Base-by-base conservation (phyloP, 2,888 invertebrate species). In the Iselma pallidipennis region DNA sequence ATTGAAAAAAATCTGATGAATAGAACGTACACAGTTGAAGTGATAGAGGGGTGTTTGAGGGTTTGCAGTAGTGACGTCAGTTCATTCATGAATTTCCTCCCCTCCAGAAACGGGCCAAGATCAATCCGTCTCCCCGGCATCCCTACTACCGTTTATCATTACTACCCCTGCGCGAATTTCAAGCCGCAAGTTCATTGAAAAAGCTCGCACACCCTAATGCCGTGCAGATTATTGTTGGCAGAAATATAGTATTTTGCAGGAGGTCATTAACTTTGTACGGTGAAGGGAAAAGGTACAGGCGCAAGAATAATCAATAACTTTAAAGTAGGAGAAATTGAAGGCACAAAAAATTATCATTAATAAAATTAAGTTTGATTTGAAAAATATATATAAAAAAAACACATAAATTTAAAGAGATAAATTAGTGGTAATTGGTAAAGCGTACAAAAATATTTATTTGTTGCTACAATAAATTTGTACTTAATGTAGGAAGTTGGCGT, bases 71-170 rank as follows among this genome's bases (percentile, higher is more conserved):
- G 62, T 76, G 75, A 76, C 76, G 76, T 75, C 71, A 72, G 60
- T 73, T 74, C 76, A 76, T 76, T 76, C 75, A 76, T 73, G 70
- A 64, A 69, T 71, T 64, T 29, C 65, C 51, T 69, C 72, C 70
- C 70, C 72, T 69, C 68, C 68, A 60, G 69, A 66, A 64, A 65
- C 70, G 65, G 58, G 59, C 65, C 63, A 66, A 51, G 62, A 49
- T 59, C 45, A 31, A 29, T 56, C 63, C 65, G 45, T 59, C 69
- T 62, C 65, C 64, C 56, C 54, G 53, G 10, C 21, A 56, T 59
- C 59, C 59, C 64, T 45, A 53, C 60, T 19, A 48, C 60, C 33
- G 37, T 23, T 23, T 48, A 55, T 14, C 14, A 29, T 29, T 29
- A 33, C 48, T 49, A 51, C 50, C 61, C 59, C 57, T 29, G 2